Evolutionary conservation across 2,888 invertebrate genomes (phyloP).

Genomic region (Netelia virgata): DNA sequence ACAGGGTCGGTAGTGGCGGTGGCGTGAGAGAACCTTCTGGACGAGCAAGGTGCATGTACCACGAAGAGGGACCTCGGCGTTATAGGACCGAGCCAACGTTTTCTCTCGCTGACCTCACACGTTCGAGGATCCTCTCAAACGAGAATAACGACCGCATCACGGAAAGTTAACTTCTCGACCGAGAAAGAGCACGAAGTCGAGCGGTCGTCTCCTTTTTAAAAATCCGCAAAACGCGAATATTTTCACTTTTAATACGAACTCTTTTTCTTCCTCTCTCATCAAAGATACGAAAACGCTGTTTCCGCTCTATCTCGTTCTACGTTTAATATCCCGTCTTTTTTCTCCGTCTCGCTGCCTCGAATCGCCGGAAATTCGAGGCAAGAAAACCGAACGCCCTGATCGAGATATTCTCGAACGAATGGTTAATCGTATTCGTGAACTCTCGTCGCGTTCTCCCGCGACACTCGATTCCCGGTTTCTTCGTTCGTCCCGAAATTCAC

Average conservation of each 20-base stretch:
- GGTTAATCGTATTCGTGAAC: slow-evolving; percentile 1
- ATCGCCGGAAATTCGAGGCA: not conserved
- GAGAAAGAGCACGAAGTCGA: slow-evolving; percentile 12
- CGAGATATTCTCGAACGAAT: not conserved
- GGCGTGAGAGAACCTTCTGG: slow-evolving; percentile 68
- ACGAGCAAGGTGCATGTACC: slow-evolving; percentile 50
- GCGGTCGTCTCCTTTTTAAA: slow-evolving; percentile 26
- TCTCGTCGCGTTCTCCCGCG: not conserved
- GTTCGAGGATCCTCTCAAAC: slow-evolving; percentile 61
- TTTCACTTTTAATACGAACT: not conserved
- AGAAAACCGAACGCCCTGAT: not conserved
- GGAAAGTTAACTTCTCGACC: slow-evolving; percentile 54
- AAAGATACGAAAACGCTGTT: too few relatives aligned
- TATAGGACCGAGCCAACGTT: slow-evolving; percentile 18
- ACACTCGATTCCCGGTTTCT: slow-evolving; percentile 36
- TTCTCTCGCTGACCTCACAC: slow-evolving; percentile 58
- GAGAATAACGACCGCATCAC: slow-evolving; percentile 60
- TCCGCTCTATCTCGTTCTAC: not conserved
- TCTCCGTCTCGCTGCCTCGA: not conserved
- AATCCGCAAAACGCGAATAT: not conserved
- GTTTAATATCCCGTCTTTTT: not conserved
- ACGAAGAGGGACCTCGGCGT: not conserved
- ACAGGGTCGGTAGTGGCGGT: slow-evolving; percentile 67
- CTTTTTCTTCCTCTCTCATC: not conserved
- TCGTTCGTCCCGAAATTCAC: not conserved